Evolutionary conservation across 2,888 invertebrate species (phyloP), one percentile per base, ranked within the genome.

Genomic region (Rhodophaea formosa): DNA sequence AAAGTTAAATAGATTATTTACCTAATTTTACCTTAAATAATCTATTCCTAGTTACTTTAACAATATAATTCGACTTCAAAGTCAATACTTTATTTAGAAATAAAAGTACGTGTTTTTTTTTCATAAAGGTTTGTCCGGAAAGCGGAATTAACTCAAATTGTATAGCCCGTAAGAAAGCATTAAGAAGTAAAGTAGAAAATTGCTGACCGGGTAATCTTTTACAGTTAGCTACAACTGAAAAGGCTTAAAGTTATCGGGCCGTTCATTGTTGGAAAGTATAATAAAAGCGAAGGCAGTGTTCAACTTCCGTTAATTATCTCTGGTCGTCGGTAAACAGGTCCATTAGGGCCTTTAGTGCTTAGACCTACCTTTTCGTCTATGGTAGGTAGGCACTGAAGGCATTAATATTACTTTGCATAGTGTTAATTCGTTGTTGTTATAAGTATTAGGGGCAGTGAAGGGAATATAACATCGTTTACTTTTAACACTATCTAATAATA

Each of bases 291-390:
- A 47, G 14, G 12, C 14, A 15, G 35, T 35, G 51, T 51, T 51
- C 51, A 51, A 51, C 51, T 51, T 51, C 35, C 51, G 51, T 35
- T 51, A 51, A 51, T 51, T 51, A 51, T 51, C 35, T 51, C 51
- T 51, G 35, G 49, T 49, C 35, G 51, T 17, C 51, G 39, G 51
- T 51, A 35, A 51, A 51, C 51, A 51, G 51, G 35, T 51, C 51
- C 49, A 51, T 51, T 51, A 51, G 15, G 32, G 49, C 32, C 49
- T 51, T 51, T 49, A 35, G 12, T 3, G 3, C 3, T 1, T 7
- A 1, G 32, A 1, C 12, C 12, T 6, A 8, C 6, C 12, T 12
- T 6, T 8, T n/a, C 12, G 39, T 39, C 39, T 39, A n/a, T 39
- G 35, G 12, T 30, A 30, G 30, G 7, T 35, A n/a, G n/a, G n/a